Conservation (phyloP, 2,113 vertebrate species). For the Larimichthys crocea region DNA sequence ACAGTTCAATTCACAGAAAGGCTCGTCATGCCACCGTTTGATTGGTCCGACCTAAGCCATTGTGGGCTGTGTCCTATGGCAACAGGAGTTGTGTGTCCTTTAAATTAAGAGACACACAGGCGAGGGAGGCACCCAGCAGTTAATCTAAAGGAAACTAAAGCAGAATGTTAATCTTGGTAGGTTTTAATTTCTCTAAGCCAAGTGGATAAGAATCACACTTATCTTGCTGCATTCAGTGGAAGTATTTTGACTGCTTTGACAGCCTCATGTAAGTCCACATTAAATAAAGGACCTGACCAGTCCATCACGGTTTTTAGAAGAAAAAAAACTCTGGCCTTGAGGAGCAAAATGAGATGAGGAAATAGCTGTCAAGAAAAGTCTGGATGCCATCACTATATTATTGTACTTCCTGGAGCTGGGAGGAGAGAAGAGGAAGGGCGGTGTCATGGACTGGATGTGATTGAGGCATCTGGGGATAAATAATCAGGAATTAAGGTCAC, state of each 20-base stretch:
- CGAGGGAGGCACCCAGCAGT: background rate
- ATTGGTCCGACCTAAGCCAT: slow-evolving; percentile 62
- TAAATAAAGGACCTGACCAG: background rate
- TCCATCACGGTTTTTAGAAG: background rate
- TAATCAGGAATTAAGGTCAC: background rate
- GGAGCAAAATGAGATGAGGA: background rate
- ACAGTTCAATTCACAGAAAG: slow-evolving; percentile 49
- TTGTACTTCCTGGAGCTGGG: background rate
- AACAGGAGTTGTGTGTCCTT: slow-evolving; percentile 34
- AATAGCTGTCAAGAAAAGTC: background rate
- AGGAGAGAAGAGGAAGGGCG: slow-evolving; percentile 17
- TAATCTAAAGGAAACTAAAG: slow-evolving; percentile 1
- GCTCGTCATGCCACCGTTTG: slow-evolving; percentile 33
- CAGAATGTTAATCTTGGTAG: slow-evolving; percentile 1
- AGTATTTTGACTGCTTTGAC: background rate
- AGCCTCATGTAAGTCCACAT: background rate
- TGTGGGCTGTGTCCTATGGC: slow-evolving; percentile 47
- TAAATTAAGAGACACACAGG: slow-evolving; percentile 13
- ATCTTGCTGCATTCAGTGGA: background rate
- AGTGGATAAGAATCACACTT: background rate
- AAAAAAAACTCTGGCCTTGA: background rate
- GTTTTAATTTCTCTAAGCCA: background rate
- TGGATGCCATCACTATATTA: background rate
- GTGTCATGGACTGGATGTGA: background rate
- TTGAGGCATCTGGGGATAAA: background rate